These are phyloP conservation scores for Erebia palarica DNA, from an alignment of 2,888 invertebrate genomes.

Conservation along the genomic window DNA sequence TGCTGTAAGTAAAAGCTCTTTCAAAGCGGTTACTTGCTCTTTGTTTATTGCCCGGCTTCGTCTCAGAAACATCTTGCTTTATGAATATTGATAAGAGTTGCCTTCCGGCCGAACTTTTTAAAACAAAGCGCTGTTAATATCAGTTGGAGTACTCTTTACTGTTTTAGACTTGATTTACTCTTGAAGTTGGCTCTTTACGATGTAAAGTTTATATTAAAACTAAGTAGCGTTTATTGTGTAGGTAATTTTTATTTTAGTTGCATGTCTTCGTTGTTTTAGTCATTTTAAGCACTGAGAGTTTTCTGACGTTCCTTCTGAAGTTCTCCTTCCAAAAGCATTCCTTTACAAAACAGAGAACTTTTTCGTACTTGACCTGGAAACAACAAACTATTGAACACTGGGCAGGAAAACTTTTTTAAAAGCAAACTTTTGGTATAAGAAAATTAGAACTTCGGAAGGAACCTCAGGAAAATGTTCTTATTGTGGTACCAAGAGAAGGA, in stretches of 20 bases:
- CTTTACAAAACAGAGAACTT: too few species aligned
- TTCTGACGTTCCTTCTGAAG: too few species aligned
- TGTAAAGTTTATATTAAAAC: constrained; percentile 33
- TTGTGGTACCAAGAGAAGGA: too few species aligned
- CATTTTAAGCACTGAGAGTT: too few species aligned
- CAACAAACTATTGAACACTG: too few species aligned
- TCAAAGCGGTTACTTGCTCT: constrained; percentile 65
- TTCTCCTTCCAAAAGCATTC: too few species aligned
- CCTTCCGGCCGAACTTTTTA: constrained; percentile 67
- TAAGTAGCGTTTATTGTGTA: constrained; percentile 20
- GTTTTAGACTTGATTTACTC: constrained; percentile 43
- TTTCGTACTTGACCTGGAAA: too few species aligned
- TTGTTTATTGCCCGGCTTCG: constrained; percentile 78
- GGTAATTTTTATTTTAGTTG: neutral
- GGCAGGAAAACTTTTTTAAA: too few species aligned
- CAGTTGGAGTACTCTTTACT: constrained; percentile 54
- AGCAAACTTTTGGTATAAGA: too few species aligned
- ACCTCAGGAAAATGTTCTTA: too few species aligned
- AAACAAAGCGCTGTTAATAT: constrained; percentile 64
- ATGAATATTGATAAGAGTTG: constrained; percentile 78
- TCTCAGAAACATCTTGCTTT: constrained; percentile 67
- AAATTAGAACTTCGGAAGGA: too few species aligned
- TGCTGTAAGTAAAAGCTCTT: constrained; percentile 68
- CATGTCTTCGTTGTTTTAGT: neutral
- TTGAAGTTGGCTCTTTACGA: constrained; percentile 39